Evolutionary conservation across 2,113 vertebrate species (phyloP).

Genomic region (Salvelinus namaycush): DNA sequence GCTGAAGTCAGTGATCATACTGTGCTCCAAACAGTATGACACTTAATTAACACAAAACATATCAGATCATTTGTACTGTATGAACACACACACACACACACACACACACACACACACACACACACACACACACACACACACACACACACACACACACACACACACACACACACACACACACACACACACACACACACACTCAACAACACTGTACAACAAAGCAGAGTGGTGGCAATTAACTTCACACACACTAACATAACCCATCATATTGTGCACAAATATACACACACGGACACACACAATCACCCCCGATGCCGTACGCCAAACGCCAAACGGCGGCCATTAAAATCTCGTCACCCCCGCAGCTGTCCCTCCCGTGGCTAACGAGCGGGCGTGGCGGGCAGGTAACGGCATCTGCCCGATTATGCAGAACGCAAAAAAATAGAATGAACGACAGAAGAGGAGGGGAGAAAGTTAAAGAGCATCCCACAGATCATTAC

Average conservation of each 20-base stretch:
- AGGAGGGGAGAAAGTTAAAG: constrained; percentile 50
- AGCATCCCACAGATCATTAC: constrained; percentile 77
- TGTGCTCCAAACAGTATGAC: too few species aligned
- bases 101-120: constrained; percentile 50
- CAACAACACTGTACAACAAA: constrained; percentile 40
- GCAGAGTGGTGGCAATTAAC: too few species aligned
- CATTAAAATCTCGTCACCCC: constrained; percentile 70
- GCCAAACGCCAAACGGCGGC: constrained; percentile 62
- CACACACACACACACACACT: constrained; percentile 54
- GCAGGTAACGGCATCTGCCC: constrained; percentile 51
- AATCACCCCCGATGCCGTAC: constrained; percentile 50
- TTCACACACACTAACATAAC: not conserved
- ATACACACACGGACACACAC: constrained; percentile 42
- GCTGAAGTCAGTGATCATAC: not conserved
- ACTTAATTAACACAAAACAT: too few species aligned
- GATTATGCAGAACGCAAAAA: not conserved
- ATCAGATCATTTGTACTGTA: too few species aligned
- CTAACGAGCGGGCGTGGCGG: constrained; percentile 57
- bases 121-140: constrained; percentile 24
- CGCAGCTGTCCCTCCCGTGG: constrained; percentile 59
- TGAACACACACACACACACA: constrained; percentile 47
- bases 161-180: constrained; percentile 52
- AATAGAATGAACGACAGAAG: not conserved
- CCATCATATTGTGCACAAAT: not conserved
- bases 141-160: constrained; percentile 39